Base-by-base conservation (phyloP, 2,888 invertebrate genomes). In the Siphlonurus alternatus region DNA sequence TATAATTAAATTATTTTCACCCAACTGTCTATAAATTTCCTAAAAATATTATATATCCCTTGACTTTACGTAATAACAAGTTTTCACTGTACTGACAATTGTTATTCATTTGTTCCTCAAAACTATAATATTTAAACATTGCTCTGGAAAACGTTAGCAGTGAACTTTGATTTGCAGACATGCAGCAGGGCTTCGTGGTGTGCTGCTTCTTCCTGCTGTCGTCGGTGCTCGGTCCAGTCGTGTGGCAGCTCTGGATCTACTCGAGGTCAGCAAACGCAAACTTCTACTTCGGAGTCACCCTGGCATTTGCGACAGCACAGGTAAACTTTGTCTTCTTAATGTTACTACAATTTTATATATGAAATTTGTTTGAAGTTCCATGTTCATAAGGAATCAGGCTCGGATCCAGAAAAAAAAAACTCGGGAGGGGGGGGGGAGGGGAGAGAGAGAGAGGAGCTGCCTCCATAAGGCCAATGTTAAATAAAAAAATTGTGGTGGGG, bases 171-270 rank as follows among this genome's bases (percentile, higher is more conserved):
- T n/a, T 79, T 82, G 68, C 78, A 92, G 93, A 89, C 76, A 92
- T 95, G 87, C 91, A 96, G 65, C 96, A 98, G 75, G 89, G 89
- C 66, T 93, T 99, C 73, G 83, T 96, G 53, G 92, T 95, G 18
- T 86, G 88, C n/a, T 90, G 92, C 71, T 89, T 94, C 72, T 86
- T 96, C 73, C 80, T 95, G 62, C 88, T 92, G 64, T 91, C 93
- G 19, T 86, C 93, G 25, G 87, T 90, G 2, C 83, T 99, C 69
- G 94, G 93, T 63, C 97, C 99, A 1, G 89, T 95, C 1, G 86
- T 98, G 63, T 98, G 96, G 93, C 91, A 98, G 75, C 82, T 99
- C 54, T 99, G 99, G 99, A 94, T 99, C 70, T 94, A 94, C 75
- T 88, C 93, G 10, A 93, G 97, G 54, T 96, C 97, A 56, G 99